phyloP scores from a whole-genome alignment of 2,797 vertebrate genomes.

The Halcyon smyrnensis region DNA sequence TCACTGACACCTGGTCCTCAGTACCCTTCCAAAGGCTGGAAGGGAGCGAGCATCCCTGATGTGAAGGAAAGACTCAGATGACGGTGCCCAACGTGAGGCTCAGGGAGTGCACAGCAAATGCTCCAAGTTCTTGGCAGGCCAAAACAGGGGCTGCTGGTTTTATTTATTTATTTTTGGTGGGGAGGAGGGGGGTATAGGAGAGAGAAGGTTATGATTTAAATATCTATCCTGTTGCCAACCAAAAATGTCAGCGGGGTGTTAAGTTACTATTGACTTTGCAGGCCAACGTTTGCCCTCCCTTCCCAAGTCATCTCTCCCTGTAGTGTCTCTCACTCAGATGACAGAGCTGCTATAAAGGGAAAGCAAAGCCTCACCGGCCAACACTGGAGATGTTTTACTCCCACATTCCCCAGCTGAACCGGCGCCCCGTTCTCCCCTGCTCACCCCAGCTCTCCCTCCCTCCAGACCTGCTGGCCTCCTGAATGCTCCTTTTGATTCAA shows the following conservation, averaged over 20 bases:
- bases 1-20: background rate
- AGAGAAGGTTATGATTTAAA: slow-evolving; percentile 67
- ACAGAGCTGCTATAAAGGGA: slow-evolving; percentile 49
- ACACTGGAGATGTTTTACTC: background rate
- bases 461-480: background rate
- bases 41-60: background rate
- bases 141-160: slow-evolving; percentile 28
- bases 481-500: slow-evolving; percentile 31
- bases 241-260: slow-evolving; percentile 67
- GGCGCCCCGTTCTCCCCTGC: background rate
- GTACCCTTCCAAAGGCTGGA: background rate
- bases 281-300: background rate
- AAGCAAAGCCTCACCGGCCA: background rate
- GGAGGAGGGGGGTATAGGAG: background rate
- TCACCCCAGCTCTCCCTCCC: background rate
- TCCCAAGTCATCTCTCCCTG: background rate
- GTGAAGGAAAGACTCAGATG: slow-evolving; percentile 46
- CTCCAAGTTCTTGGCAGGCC: slow-evolving; percentile 65
- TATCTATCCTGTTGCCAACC: slow-evolving; percentile 54
- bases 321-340: background rate
- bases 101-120: background rate
- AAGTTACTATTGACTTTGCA: slow-evolving; percentile 61
- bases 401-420: background rate
- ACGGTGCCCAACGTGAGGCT: background rate
- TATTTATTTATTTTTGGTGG: slow-evolving; percentile 61